Conservation (phyloP, 2,113 vertebrate species). For the cattle (Bos taurus) region DNA sequence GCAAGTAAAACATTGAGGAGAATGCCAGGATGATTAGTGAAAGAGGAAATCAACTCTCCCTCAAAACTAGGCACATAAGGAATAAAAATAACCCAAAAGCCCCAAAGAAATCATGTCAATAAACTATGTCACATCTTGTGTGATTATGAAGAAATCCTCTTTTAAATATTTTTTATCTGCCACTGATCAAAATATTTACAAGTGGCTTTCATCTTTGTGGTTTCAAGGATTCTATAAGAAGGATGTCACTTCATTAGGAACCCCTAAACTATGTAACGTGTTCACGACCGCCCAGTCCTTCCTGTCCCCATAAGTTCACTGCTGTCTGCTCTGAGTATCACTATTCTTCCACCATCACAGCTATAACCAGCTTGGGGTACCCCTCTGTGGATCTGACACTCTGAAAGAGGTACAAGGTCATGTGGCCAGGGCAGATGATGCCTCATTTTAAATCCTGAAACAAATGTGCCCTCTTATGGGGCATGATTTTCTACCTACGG, state of each 20-base stretch:
- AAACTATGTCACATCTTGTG: background rate
- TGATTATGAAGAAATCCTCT: constrained; percentile 7
- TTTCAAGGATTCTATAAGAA: background rate
- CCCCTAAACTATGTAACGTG: background rate
- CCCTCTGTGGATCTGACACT: background rate
- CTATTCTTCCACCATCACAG: background rate
- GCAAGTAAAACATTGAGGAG: background rate
- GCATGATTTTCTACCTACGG: background rate
- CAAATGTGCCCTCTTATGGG: background rate
- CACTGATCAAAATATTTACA: background rate
- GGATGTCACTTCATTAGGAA: background rate
- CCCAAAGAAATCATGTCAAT: background rate
- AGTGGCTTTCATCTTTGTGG: background rate
- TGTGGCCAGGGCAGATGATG: background rate
- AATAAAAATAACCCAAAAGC: constrained; percentile 5
- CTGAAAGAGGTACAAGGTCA: background rate
- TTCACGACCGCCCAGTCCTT: background rate
- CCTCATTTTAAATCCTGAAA: background rate
- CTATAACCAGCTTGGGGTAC: background rate
- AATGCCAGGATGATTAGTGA: background rate
- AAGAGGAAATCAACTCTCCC: background rate
- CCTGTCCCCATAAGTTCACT: background rate
- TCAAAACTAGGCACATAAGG: background rate
- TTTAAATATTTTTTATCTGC: background rate
- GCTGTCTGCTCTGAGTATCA: background rate